Evolutionary conservation across 2,113 vertebrate species (phyloP), one percentile per base, ranked within the genome.

Genomic region (Xiphophorus hellerii): DNA sequence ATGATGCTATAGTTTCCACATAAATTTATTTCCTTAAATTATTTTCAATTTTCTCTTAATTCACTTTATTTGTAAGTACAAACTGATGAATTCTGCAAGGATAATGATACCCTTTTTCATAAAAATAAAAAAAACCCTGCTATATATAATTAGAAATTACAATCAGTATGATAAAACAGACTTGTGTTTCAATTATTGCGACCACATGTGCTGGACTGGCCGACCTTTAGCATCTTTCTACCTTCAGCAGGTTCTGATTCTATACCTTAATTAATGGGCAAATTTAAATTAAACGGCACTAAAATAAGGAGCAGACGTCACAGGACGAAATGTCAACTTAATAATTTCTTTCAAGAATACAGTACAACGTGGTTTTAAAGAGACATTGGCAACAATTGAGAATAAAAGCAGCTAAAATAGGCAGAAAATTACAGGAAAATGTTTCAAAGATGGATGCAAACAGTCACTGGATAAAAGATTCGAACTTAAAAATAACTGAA

Each of bases 241-340:
- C 72, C 69, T 73, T 71, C 63, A 63, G n/a, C 4, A 33, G 60
- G 60, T 60, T 66, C 63, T 27, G 1, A 80, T 76, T 64, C 73
- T 28, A 78, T 31, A 72, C n/a, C 64, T 72, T 69, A 42, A 80
- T 67, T 76, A 70, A 73, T 5, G 22, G 33, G 25, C 5, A 12
- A 0, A n/a, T 68, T 72, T 25, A 64, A 69, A 84, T 76, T 37
- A 51, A 73, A 65, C 66, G 39, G 48, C 66, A 71, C 48, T 72
- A 76, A 75, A 78, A 62, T 29, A 37, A 17, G 62, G 39, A 73
- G 31, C 30, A 30, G 48, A 48, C 39, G 10, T 63, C 65, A 69
- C 1, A 58, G 15, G 58, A 70, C 28, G 30, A 33, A 76, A 78
- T 64, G 64, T 69, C 39, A 75, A 12, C 31, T 71, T 37, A 73